Base-by-base conservation (phyloP, 2,113 vertebrate genomes). In the Tachysurus vachellii region DNA sequence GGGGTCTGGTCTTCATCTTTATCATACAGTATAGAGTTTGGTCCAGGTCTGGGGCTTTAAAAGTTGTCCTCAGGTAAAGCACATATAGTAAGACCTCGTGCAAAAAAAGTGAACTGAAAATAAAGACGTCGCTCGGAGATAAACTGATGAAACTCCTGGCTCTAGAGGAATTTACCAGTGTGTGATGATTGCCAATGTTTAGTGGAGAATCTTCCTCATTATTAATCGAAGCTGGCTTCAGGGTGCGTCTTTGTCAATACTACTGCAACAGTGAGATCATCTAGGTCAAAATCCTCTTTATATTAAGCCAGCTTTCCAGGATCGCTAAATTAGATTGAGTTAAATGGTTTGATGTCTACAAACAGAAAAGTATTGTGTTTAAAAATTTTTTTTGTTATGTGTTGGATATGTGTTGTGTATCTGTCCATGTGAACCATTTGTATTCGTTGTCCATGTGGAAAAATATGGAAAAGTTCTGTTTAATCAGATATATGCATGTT, bases 41-140 rank as follows among this genome's bases (percentile, higher is more conserved):
- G 26, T 42, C 36, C 54, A 47, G 23, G 53, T 56, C 94, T 94
- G 93, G 91, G 94, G 91, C 94, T 94, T 93, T 96, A 93, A 50
- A 70, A 62, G n/a, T 53, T 50, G 26, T 44, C 68, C 66, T 47
- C 28, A 36, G 75, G 44, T 53, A 54, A 80, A 66, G 54, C 19
- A 54, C 36, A 75, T 79, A 31, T 66, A 66, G 31, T 31, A 81
- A 82, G 21, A 47, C 47, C 12, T 12, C 56, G 5, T 86, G 31
- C 54, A 21, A 66, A 81, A 31, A 6, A 62, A 59, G 5, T 23
- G 42, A 86, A n/a, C 28, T 21, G 26, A 73, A 73, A 68, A 57
- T 44, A 71, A 59, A 87, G 19, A 50, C 36, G 61, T 53, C 28
- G 44, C 64, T 54, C 23, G 0, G 13, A 57, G 47, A 54, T 76